Base-by-base conservation (phyloP, 1,140 invertebrate genomes). In the Magallana angulata region DNA sequence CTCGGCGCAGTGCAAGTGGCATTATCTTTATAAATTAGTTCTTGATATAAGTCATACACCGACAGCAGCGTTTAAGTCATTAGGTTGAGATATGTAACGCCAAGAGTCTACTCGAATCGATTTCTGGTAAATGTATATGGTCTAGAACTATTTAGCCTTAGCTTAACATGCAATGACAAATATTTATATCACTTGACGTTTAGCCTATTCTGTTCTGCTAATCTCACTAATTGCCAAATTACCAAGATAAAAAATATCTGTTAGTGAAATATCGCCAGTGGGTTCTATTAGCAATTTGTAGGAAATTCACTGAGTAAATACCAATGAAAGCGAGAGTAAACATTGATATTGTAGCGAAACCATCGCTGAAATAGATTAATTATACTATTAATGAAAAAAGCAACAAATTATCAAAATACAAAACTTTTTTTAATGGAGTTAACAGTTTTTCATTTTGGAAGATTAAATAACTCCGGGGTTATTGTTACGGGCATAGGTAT, bases 221-320 rank as follows among this genome's bases (percentile, higher is more conserved):
- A 76, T 76, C 68, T 76, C 68, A 76, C 68, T 76, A 76, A 76
- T 76, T 76, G 68, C 68, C 68, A 30, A 76, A 76, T 76, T 76
- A 76, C 68, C 68, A 76, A 76, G 68, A 76, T 76, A 76, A 76
- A 76, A 76, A 76, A 76, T 76, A 76, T 76, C 68, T 76, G 68
- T 76, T 18, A 76, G 6, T 76, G 68, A 76, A 76, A 76, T 24
- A 76, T 76, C 68, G 68, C 68, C 68, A 76, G 24, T 76, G 68
- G 68, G 68, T 18, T 76, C 30, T 76, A 76, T 76, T 76, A 24
- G 68, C 68, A 76, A 36, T 76, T 76, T 76, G 68, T 76, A 36
- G 68, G 68, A 76, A 76, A 76, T 76, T 8, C 68, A 24, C 24
- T 76, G 68, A 30, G 68, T 76, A 30, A 76, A 76, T 76, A 30